Conservation (phyloP, 1,140 invertebrate genomes). For the Aphis gossypii region DNA sequence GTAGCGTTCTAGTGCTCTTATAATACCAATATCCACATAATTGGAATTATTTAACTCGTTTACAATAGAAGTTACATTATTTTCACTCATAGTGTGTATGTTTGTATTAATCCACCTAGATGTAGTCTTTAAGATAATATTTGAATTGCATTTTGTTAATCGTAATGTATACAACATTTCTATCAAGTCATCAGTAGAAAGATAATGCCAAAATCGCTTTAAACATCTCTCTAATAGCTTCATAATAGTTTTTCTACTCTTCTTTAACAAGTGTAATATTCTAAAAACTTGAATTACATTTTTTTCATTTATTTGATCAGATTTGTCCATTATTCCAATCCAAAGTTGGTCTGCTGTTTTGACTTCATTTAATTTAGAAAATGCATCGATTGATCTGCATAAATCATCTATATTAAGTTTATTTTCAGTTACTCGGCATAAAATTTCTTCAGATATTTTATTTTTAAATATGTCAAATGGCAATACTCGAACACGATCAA, state of each 20-base stretch:
- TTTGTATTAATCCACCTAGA: conserved; percentile 71
- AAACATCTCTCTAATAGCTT: conserved; percentile 72
- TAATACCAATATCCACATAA: conserved; percentile 68
- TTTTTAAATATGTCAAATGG: conserved; percentile 44
- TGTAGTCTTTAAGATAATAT: conserved; percentile 66
- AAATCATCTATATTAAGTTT: conserved; percentile 71
- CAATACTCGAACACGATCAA: conserved; percentile 31
- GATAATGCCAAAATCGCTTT: conserved; percentile 68
- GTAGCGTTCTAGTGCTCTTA: conserved; percentile 71
- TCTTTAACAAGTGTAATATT: conserved; percentile 69
- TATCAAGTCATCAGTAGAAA: conserved; percentile 68
- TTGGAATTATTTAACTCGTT: conserved; percentile 68
- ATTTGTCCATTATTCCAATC: conserved; percentile 71
- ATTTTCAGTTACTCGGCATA: conserved; percentile 70
- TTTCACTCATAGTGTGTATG: conserved; percentile 70
- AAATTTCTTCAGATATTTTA: conserved; percentile 66
- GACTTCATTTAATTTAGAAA: conserved; percentile 64
- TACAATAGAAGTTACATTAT: conserved; percentile 70
- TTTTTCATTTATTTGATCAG: conserved; percentile 69
- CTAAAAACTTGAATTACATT: conserved; percentile 70
- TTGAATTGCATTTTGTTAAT: conserved; percentile 61
- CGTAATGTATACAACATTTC: conserved; percentile 67
- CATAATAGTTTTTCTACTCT: conserved; percentile 71
- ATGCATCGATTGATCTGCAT: conserved; percentile 67
- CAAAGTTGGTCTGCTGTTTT: conserved; percentile 73